These are phyloP conservation scores for Gisinianus flammeolus DNA, from an alignment of 2,888 invertebrate species.

Conservation along the genomic window DNA sequence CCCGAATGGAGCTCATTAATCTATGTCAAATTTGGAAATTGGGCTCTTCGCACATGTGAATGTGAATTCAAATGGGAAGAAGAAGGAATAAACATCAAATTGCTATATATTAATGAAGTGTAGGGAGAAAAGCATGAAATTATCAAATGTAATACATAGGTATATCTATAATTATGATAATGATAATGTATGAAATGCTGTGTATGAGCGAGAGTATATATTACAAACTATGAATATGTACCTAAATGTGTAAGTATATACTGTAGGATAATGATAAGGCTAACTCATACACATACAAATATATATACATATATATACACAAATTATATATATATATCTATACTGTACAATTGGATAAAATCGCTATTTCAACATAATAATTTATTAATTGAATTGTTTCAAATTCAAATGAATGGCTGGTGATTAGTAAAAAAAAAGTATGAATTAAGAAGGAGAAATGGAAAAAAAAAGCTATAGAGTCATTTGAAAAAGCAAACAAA, in stretches of 20 bases:
- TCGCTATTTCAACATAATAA: constrained; percentile 20
- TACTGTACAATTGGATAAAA: too few relatives aligned
- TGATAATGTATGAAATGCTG: neutral
- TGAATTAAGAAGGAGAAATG: too few relatives aligned
- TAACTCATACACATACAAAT: neutral
- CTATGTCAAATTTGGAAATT: constrained; percentile 19
- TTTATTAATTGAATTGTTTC: constrained; percentile 23
- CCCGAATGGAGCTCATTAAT: constrained; percentile 17
- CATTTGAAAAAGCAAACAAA: too few relatives aligned
- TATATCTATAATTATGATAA: neutral
- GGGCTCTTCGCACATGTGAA: neutral
- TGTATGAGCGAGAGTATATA: constrained; percentile 7
- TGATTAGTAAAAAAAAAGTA: too few relatives aligned
- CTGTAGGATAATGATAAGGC: neutral
- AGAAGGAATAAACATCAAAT: too few relatives aligned
- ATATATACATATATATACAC: neutral
- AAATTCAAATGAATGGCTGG: too few relatives aligned
- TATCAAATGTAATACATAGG: too few relatives aligned
- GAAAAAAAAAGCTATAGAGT: too few relatives aligned
- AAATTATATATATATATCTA: neutral
- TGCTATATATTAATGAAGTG: too few relatives aligned
- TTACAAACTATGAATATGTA: constrained; percentile 31
- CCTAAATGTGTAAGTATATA: constrained; percentile 30
- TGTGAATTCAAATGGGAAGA: neutral
- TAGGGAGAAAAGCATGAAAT: neutral